These are phyloP conservation scores for Dendrocincla fuliginosa DNA, from an alignment of 2,797 vertebrate species.

Conservation along the genomic window DNA sequence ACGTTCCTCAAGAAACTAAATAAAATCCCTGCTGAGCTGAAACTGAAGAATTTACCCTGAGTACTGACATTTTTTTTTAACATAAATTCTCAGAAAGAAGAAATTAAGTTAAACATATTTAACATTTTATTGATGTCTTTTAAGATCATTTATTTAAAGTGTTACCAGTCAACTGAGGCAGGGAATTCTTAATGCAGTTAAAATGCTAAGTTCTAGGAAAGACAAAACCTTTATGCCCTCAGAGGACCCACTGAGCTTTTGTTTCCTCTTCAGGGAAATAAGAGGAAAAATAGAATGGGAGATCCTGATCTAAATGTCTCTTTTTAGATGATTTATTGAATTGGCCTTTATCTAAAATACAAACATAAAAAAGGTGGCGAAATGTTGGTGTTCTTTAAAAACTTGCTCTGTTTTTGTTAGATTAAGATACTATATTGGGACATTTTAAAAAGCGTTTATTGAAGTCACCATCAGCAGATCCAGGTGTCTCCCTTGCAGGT, in stretches of 20 bases:
- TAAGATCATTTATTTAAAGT: background rate
- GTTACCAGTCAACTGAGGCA: background rate
- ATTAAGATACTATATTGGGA: background rate
- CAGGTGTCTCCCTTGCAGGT: background rate
- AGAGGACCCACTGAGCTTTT: background rate
- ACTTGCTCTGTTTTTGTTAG: background rate
- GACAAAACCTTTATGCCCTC: background rate
- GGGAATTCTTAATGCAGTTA: background rate
- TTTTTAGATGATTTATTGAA: background rate
- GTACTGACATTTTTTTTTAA: background rate
- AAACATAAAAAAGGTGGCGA: background rate
- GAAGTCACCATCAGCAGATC: background rate
- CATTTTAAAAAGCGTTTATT: background rate
- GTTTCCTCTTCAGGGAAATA: background rate
- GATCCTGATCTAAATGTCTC: background rate
- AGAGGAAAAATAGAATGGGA: background rate
- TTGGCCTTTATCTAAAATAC: background rate
- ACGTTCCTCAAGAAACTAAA: background rate
- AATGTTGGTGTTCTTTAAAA: background rate
- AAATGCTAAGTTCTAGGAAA: background rate
- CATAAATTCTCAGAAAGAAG: fast-evolving
- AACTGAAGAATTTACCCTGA: background rate
- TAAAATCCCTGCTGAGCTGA: background rate
- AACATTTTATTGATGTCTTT: background rate
- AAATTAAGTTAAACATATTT: background rate